Conservation (phyloP, 2,113 vertebrate genomes). For the Tetrao urogallus region DNA sequence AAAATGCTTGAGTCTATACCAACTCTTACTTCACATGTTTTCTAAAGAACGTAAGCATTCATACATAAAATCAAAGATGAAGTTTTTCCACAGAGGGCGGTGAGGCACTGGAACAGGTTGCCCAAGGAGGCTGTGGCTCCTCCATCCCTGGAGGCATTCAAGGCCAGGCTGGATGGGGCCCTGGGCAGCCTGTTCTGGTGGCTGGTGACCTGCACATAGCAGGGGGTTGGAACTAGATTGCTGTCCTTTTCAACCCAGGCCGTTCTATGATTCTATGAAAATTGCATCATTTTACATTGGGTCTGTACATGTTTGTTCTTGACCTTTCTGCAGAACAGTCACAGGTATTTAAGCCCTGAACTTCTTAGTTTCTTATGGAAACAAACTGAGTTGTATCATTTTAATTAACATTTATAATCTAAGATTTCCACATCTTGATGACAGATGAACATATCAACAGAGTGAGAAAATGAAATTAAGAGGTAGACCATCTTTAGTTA, state of each 20-base stretch:
- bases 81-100: no score
- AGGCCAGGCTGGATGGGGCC: no score
- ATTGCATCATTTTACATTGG: background rate
- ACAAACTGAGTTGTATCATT: conserved; percentile 29
- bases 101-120: no score
- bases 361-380: conserved; percentile 11
- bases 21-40: background rate
- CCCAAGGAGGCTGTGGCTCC: no score
- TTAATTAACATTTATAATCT: conserved; percentile 57
- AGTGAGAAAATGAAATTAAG: conserved; percentile 68
- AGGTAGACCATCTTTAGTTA: conserved; percentile 39
- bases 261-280: background rate
- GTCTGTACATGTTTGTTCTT: conserved; percentile 50
- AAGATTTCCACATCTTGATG: conserved; percentile 52
- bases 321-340: conserved; percentile 7
- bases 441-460: conserved; percentile 47
- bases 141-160: no score
- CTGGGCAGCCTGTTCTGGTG: no score
- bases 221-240: no score
- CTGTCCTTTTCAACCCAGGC: no score
- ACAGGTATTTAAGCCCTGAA: background rate
- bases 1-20: no score
- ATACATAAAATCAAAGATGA: no score
- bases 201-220: no score
- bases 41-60: background rate